These are phyloP conservation scores for Chlorospingus semifuscus DNA, from an alignment of 2,797 vertebrate species.

Conservation along the genomic window DNA sequence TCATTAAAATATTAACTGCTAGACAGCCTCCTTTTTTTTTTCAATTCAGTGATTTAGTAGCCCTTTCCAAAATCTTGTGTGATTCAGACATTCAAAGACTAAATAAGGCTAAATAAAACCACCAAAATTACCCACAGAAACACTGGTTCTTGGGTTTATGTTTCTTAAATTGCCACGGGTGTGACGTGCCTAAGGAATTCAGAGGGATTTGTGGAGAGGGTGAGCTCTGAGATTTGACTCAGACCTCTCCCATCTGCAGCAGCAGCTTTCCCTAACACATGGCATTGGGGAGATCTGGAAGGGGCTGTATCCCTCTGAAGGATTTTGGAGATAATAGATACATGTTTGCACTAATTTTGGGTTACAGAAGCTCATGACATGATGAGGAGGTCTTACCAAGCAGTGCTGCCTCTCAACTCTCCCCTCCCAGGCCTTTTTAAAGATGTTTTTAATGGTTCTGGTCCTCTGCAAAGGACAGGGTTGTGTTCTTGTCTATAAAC, in stretches of 20 bases:
- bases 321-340: not conserved
- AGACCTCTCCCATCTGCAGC: not conserved
- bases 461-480: not conserved
- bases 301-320: not conserved
- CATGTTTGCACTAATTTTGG: not conserved
- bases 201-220: not conserved
- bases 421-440: not conserved
- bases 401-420: not conserved
- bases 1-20: slow-evolving; percentile 40
- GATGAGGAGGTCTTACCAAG: not conserved
- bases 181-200: not conserved
- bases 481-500: not conserved
- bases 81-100: not conserved
- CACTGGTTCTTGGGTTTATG: not conserved
- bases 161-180: not conserved
- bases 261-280: not conserved
- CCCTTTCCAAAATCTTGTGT: not conserved
- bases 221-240: not conserved
- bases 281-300: not conserved
- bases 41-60: not conserved
- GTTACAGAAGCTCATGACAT: not conserved
- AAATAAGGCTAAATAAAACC: not conserved
- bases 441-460: not conserved
- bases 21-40: not conserved
- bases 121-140: not conserved